A percentile compares a stretch with the other conserved stretches of the same genome.
Evolutionary conservation across 2,113 vertebrate genomes (phyloP).

Genomic region (Pitta sordida): DNA sequence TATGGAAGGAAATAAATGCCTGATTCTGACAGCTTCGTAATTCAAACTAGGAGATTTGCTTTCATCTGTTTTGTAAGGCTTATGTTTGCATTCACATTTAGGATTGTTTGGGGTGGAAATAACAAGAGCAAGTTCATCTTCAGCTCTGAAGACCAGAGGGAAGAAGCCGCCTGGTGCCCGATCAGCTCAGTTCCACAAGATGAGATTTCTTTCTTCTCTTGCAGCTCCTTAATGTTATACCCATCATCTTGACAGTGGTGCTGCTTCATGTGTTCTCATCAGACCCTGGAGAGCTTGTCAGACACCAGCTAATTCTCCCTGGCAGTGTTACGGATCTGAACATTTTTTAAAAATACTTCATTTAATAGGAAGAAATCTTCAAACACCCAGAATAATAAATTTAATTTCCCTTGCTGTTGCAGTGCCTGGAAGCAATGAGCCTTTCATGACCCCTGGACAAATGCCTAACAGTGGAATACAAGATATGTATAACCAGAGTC

Average conservation of each 20-base stretch:
- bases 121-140: neutral
- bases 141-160: neutral
- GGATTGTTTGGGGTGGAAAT: neutral
- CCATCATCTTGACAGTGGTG: neutral
- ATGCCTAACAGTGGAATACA: slow-evolving; percentile 88
- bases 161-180: neutral
- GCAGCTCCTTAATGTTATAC: neutral
- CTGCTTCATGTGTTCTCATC: slow-evolving; percentile 24
- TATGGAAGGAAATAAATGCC: neutral
- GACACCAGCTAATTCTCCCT: slow-evolving; percentile 23
- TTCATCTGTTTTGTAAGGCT: neutral
- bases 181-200: neutral
- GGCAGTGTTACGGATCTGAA: slow-evolving; percentile 21
- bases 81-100: neutral
- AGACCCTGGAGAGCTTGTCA: slow-evolving; percentile 9
- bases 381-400: slow-evolving; percentile 6
- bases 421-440: slow-evolving; percentile 89
- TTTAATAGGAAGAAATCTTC: slow-evolving; percentile 5
- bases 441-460: slow-evolving; percentile 90
- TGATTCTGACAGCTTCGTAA: neutral
- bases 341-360: slow-evolving; percentile 12
- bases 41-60: neutral
- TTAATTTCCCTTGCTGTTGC: slow-evolving; percentile 26
- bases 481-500: slow-evolving; percentile 89
- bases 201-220: neutral